Percentiles rank a stretch among this genome's conserved stretches.
phyloP scores from a whole-genome alignment of 1,140 invertebrate genomes.

The Drosophila sp. region DNA sequence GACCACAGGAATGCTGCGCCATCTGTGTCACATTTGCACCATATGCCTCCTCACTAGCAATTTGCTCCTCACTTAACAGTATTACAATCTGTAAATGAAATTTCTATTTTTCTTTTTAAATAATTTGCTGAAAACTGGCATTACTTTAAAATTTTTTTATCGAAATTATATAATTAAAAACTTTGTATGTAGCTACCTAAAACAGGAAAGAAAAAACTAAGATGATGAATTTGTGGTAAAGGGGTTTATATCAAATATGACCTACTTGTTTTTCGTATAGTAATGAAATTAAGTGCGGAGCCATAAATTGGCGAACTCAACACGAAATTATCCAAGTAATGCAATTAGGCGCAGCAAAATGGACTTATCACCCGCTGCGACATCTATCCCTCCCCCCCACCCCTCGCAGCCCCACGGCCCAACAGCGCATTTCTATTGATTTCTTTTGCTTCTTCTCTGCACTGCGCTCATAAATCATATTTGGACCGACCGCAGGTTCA shows the following conservation, averaged over 20 bases:
- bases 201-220: too few species aligned
- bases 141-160: too few species aligned
- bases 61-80: too few species aligned
- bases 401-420: not conserved
- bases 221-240: constrained; percentile 13
- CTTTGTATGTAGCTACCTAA: too few species aligned
- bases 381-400: not conserved
- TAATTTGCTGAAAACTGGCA: too few species aligned
- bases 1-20: too few species aligned
- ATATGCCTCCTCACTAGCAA: too few species aligned
- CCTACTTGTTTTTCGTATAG: constrained; percentile 22
- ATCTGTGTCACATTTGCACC: too few species aligned
- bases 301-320: constrained; percentile 30
- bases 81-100: too few species aligned
- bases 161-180: too few species aligned
- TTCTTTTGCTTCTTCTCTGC: constrained; percentile 31
- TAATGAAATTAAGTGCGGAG: constrained; percentile 30
- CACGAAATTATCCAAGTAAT: constrained; percentile 50
- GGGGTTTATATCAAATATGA: constrained; percentile 19
- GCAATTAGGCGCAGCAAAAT: constrained; percentile 46
- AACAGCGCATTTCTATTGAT: constrained; percentile 36
- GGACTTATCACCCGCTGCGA: constrained; percentile 25
- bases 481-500: constrained; percentile 45
- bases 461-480: constrained; percentile 59
- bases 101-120: too few species aligned